phyloP scores from a whole-genome alignment of 2,797 vertebrate genomes.

The Acanthopagrus latus region DNA sequence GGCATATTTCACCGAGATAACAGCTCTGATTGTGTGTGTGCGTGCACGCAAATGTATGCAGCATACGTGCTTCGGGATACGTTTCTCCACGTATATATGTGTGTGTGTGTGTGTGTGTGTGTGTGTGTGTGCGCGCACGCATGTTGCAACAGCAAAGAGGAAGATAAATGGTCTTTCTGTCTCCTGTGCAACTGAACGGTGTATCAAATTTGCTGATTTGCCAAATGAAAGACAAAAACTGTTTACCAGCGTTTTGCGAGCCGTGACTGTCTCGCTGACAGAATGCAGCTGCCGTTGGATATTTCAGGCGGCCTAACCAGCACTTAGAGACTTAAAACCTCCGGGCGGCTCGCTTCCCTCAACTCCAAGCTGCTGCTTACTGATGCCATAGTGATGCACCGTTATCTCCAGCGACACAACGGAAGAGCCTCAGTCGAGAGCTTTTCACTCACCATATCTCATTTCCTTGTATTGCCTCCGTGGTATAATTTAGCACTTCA shows the following conservation, averaged over 20 bases:
- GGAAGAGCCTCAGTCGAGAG: slow-evolving; percentile 26
- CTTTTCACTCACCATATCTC: slow-evolving; percentile 31
- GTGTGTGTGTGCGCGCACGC: neutral
- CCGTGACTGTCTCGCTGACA: slow-evolving; percentile 59
- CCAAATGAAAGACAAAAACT: slow-evolving; percentile 75
- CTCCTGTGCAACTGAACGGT: slow-evolving; percentile 51
- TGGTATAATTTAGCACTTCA: slow-evolving; percentile 28
- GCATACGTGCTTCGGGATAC: slow-evolving; percentile 37
- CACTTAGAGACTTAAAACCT: slow-evolving; percentile 63
- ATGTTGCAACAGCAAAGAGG: slow-evolving; percentile 37
- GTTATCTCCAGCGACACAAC: slow-evolving; percentile 44
- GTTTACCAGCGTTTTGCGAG: slow-evolving; percentile 71
- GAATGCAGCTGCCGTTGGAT: slow-evolving; percentile 67
- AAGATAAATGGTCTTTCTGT: slow-evolving; percentile 69
- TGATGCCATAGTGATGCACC: slow-evolving; percentile 37
- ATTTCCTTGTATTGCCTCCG: slow-evolving; percentile 27
- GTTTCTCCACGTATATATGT: neutral
- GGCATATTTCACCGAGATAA: slow-evolving; percentile 72
- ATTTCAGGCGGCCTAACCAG: slow-evolving; percentile 65
- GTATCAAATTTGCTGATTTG: slow-evolving; percentile 77
- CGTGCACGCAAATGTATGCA: neutral
- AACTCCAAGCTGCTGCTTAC: slow-evolving; percentile 46
- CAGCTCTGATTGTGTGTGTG: slow-evolving; percentile 52
- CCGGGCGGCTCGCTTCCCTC: slow-evolving; percentile 49
- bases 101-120: neutral